Evolutionary conservation across 2,888 invertebrate species (phyloP), one percentile per base, ranked within the genome.

Genomic region (Craniophora ligustri): DNA sequence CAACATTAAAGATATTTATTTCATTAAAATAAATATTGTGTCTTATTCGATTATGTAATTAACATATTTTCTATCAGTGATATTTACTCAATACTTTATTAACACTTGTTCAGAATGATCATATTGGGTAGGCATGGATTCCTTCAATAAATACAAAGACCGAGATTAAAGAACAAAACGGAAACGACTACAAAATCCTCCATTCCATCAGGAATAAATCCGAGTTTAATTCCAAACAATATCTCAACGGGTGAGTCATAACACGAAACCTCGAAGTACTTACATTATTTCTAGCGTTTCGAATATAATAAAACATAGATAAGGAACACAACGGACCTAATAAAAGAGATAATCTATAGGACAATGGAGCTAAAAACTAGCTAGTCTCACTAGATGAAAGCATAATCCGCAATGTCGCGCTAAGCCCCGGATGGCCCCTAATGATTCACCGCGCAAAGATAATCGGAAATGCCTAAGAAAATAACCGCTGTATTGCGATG

Each of bases 391-490:
- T 58, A 72, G 79, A 84, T 78, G 77, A 72, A 72, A 78, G 73
- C 70, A 76, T 78, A 81, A 79, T 81, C 81, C 74, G 57, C 55
- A 67, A 63, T 65, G 74, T 66, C 41, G 61, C 66, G 70, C 69
- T 65, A 67, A 72, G 63, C 74, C 65, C 68, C 72, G 73, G 78
- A 73, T 71, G 72, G 76, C 68, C 72, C 77, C 80, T 85, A 86
- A 87, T 86, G 84, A 86, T 82, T 76, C 62, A 72, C 76, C 69
- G 78, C 81, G 78, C 75, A 69, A 64, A 69, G 78, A 78, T 80
- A 81, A 82, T 83, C 79, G 73, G 60, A 67, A 78, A 78, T 60
- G 73, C 60, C 78, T 78, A 73, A 79, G 81, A 79, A 80, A 76
- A 81, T 81, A 79, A 74, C 75, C 72, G 44, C 47, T 49, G 70